A percentile compares a stretch with the other conserved stretches of the same genome.
Evolutionary conservation across 2,113 vertebrate species (phyloP).

Genomic region (Coturnix japonica): DNA sequence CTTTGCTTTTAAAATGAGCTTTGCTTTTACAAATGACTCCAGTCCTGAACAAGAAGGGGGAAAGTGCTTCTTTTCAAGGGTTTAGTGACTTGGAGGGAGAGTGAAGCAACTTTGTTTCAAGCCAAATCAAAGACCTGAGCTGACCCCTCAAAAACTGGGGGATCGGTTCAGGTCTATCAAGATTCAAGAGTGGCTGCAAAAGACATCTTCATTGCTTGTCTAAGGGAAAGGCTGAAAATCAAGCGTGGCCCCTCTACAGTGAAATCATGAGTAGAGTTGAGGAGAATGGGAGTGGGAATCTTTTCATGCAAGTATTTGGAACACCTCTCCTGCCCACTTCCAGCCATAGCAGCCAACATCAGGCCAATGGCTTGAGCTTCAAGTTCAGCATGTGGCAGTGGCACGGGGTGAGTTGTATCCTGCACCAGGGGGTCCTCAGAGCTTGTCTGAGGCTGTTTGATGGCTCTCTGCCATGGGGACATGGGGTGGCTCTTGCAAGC

Average conservation of each 20-base stretch:
- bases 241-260: fast-evolving
- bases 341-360: neutral
- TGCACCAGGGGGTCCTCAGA: neutral
- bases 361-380: neutral
- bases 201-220: neutral
- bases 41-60: neutral
- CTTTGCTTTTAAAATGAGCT: neutral
- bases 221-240: neutral
- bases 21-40: neutral
- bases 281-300: neutral
- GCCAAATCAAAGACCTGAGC: neutral
- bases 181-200: neutral
- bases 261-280: fast-evolving
- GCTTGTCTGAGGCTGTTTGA: neutral
- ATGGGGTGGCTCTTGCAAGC: neutral
- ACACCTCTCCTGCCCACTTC: neutral
- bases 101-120: neutral
- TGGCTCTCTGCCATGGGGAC: neutral
- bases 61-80: neutral
- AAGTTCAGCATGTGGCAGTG: neutral
- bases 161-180: neutral
- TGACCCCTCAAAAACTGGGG: fast-evolving
- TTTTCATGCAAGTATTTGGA: neutral
- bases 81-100: neutral
- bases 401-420: neutral